Evolutionary conservation across 2,797 vertebrate species (phyloP), one percentile per base, ranked within the genome.

Genomic region (Artibeus jamaicensis): DNA sequence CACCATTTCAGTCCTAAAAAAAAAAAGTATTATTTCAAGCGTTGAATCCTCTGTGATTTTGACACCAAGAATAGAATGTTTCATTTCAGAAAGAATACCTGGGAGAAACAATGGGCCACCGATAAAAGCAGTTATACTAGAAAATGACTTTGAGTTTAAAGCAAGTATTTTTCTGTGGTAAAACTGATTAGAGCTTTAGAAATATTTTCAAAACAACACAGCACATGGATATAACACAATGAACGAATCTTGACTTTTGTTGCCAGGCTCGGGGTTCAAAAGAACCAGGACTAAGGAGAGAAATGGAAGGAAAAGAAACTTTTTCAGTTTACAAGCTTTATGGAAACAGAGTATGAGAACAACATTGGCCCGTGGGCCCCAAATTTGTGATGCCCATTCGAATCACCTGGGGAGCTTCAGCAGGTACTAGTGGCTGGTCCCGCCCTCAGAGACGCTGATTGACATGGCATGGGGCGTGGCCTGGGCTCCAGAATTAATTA

Each of bases 81-180:
- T 96, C 71, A 85, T 96, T 96, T 97, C 82, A 95, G 92, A 95
- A 97, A 95, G 89, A 95, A 92, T 94, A 67, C 83, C 59, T 93
- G 59, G 57, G 96, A 95, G 91, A 95, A 95, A 95, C 70, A 82
- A 94, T 50, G 39, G 95, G 55, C 87, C 48, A 55, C 78, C 0
- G 4, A 92, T 82, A 93, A 93, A 96, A n/a, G 53, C 62, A 18
- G 76, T 73, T 91, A 92, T n/a, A 21, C 70, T 95, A 90, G 86
- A 93, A 96, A 97, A 92, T 94, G 71, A 86, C 62, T 95, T 89
- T 62, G 39, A 53, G 11, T 93, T 88, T 90, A 96, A 96, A 62
- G 59, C 57, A 91, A 93, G 26, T 55, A 37, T 67, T 94, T 96
- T 92, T 86, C 68, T 96, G 29, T 86, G 92, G 76, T 77, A 81